These are phyloP conservation scores for Anastrepha ludens DNA, from an alignment of 1,140 invertebrate species.

Conservation along the genomic window DNA sequence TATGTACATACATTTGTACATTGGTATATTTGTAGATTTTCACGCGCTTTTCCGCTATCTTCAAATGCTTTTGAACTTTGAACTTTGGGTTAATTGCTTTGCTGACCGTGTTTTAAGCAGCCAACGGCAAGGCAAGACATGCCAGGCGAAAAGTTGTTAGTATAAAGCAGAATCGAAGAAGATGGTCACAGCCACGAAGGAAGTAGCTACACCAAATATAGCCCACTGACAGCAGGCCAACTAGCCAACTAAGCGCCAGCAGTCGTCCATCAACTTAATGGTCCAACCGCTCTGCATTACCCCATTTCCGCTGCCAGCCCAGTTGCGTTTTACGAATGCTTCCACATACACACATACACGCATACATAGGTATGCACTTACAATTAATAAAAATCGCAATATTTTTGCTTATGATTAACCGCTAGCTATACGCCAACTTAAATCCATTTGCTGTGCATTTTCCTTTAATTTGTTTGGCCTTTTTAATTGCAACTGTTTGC, in stretches of 20 bases:
- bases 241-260: background rate
- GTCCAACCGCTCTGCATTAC: background rate
- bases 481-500: background rate
- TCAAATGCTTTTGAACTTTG: constrained; percentile 65
- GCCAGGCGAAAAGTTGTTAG: background rate
- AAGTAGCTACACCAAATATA: constrained; percentile 1
- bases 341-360: background rate
- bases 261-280: background rate
- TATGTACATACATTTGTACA: background rate
- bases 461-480: background rate
- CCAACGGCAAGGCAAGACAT: constrained; percentile 14
- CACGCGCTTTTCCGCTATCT: constrained; percentile 37
- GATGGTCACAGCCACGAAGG: background rate
- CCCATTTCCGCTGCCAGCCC: background rate
- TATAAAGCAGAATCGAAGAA: background rate
- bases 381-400: background rate
- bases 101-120: constrained; percentile 53
- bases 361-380: background rate
- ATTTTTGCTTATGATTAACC: background rate
- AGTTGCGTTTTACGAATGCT: background rate
- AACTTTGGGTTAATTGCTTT: constrained; percentile 70
- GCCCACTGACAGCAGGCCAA: background rate
- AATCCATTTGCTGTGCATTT: background rate
- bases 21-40: constrained; percentile 14
- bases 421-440: background rate